phyloP scores from a whole-genome alignment of 2,888 invertebrate genomes.

The Teinopalpus imperialis region DNA sequence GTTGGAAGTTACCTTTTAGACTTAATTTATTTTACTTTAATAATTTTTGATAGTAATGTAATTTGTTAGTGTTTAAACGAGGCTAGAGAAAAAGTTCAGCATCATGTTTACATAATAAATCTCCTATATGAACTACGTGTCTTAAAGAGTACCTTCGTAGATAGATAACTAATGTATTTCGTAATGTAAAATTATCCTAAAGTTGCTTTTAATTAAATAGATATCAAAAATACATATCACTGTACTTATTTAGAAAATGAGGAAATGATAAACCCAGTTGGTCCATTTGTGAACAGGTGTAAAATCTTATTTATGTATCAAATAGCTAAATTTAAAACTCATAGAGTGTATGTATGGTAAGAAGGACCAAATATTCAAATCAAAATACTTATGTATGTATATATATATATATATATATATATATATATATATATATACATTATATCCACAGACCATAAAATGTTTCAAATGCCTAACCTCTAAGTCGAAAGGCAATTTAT shows the following conservation, averaged over 20 bases:
- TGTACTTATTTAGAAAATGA: conserved; percentile 27
- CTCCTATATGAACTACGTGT: conserved; percentile 64
- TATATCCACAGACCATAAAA: not conserved
- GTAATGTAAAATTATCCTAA: conserved; percentile 38
- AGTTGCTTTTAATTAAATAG: conserved; percentile 28
- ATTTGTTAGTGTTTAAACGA: conserved; percentile 65
- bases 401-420: no score
- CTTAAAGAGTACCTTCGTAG: conserved; percentile 76
- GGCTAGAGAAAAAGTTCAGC: conserved; percentile 78
- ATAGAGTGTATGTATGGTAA: conserved; percentile 4
- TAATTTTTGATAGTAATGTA: conserved; percentile 62
- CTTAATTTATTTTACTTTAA: conserved; percentile 71
- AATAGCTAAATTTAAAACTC: conserved; percentile 3
- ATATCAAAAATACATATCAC: conserved; percentile 38
- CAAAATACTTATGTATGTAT: no score
- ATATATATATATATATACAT: not conserved
- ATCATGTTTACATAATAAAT: conserved; percentile 47
- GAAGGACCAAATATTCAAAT: conserved; percentile 16
- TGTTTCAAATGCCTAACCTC: not conserved
- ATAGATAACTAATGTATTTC: conserved; percentile 54
- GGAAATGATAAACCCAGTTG: not conserved
- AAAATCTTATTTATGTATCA: conserved; percentile 1
- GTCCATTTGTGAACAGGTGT: not conserved
- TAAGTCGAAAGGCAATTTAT: not conserved
- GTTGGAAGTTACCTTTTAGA: conserved; percentile 79